phyloP scores from a whole-genome alignment of 2,888 invertebrate genomes.

The Hemicrepidius hirtus region DNA sequence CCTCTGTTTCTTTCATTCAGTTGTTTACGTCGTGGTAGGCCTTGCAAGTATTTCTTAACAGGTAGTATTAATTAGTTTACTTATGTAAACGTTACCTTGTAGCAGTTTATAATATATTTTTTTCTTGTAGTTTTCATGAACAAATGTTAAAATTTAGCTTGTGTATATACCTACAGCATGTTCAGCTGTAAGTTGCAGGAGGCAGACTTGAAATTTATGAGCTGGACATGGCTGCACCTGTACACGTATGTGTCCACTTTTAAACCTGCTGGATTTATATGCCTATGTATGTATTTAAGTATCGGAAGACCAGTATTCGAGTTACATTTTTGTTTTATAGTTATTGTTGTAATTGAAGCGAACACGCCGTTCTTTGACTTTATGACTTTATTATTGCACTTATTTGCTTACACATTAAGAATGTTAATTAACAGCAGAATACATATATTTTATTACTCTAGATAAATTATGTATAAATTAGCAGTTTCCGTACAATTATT shows the following conservation, averaged over 20 bases:
- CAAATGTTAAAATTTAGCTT: constrained; percentile 26
- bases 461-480: constrained; percentile 25
- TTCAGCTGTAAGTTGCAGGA: constrained; percentile 44
- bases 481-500: constrained; percentile 23
- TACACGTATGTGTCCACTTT: constrained; percentile 43
- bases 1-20: too few species aligned
- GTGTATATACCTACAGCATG: constrained; percentile 36
- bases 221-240: constrained; percentile 56
- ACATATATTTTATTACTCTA: constrained; percentile 21
- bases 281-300: constrained; percentile 27
- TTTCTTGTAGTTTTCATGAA: constrained; percentile 5
- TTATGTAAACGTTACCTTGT: constrained; percentile 1
- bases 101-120: not conserved
- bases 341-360: constrained; percentile 47
- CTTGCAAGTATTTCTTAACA: too few species aligned
- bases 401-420: constrained; percentile 36
- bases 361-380: constrained; percentile 42
- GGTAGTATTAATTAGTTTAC: not conserved
- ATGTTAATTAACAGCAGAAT: constrained; percentile 38
- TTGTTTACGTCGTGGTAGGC: too few species aligned
- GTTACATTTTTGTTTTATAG: constrained; percentile 50
- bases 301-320: constrained; percentile 46
- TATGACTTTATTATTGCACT: constrained; percentile 47
- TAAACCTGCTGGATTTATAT: constrained; percentile 46
- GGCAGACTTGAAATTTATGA: constrained; percentile 55